These are phyloP conservation scores for Excalfactoria chinensis DNA, from an alignment of 2,113 vertebrate genomes.

Conservation along the genomic window DNA sequence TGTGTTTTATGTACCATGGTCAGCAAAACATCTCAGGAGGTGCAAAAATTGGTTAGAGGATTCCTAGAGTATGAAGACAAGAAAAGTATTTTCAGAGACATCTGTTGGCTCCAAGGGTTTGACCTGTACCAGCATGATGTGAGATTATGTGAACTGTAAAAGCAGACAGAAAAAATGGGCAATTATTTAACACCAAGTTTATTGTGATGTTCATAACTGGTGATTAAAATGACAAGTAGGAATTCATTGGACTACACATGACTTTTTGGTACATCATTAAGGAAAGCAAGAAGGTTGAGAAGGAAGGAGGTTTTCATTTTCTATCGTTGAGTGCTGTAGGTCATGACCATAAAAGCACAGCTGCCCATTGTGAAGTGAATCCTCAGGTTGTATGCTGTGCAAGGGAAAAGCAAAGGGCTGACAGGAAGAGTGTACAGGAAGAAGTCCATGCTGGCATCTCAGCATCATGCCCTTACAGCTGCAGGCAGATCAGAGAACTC, in stretches of 20 bases:
- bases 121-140: rapidly evolving
- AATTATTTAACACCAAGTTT: not conserved
- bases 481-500: not conserved
- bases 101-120: not conserved
- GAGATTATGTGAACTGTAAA: not conserved
- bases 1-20: not conserved
- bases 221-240: not conserved
- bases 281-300: not conserved
- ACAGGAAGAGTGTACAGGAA: rapidly evolving
- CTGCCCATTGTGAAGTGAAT: rapidly evolving
- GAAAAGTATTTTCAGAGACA: not conserved
- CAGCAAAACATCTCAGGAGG: not conserved
- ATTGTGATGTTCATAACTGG: not conserved
- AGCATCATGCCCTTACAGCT: not conserved
- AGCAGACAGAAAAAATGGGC: not conserved
- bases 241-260: not conserved
- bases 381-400: rapidly evolving
- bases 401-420: not conserved
- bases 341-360: not conserved
- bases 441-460: not conserved
- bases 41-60: not conserved
- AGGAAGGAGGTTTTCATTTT: slow-evolving; percentile 37
- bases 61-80: not conserved
- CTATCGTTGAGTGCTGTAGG: not conserved
- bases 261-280: not conserved